A percentile compares a stretch with the other conserved stretches of the same genome.
These are phyloP conservation scores for Acrocera orbiculus DNA, from an alignment of 2,888 invertebrate species.

Conservation along the genomic window DNA sequence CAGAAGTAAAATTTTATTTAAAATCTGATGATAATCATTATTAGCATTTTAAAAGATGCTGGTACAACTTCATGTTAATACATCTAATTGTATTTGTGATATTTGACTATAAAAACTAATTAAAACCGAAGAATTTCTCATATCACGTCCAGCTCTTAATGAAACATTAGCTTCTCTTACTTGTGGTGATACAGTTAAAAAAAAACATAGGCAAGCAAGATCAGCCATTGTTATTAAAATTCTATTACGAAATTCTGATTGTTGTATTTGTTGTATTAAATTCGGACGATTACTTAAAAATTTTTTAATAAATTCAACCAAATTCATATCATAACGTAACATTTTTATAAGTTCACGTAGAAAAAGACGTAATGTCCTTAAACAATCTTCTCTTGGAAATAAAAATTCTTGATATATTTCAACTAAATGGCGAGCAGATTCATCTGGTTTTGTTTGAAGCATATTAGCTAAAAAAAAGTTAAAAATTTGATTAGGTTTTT, in stretches of 20 bases:
- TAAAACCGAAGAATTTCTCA: constrained; percentile 22
- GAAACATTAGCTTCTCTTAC: constrained; percentile 48
- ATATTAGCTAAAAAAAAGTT: constrained; percentile 51
- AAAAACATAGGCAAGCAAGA: constrained; percentile 67
- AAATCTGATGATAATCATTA: constrained; percentile 54
- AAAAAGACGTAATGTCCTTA: constrained; percentile 68
- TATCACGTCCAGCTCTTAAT: constrained; percentile 34
- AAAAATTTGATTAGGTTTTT: too few relatives aligned
- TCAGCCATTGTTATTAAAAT: constrained; percentile 72
- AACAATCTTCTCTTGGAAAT: constrained; percentile 74
- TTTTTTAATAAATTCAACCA: constrained; percentile 60
- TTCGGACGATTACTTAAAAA: constrained; percentile 46
- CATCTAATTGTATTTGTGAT: constrained; percentile 63
- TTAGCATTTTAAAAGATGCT: constrained; percentile 50
- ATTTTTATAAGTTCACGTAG: constrained; percentile 78
- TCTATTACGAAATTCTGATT: constrained; percentile 58
- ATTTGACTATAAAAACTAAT: constrained; percentile 29
- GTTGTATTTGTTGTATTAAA: constrained; percentile 40
- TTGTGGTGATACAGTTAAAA: constrained; percentile 55
- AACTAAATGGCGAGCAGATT: constrained; percentile 65
- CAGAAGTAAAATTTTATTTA: constrained; percentile 68
- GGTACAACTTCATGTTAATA: constrained; percentile 60
- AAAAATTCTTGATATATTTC: constrained; percentile 75
- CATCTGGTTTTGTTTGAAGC: constrained; percentile 67
- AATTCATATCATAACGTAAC: constrained; percentile 61